Evolutionary conservation across 2,888 invertebrate species (phyloP), one percentile per base, ranked within the genome.

Genomic region (Colostygia pectinataria): DNA sequence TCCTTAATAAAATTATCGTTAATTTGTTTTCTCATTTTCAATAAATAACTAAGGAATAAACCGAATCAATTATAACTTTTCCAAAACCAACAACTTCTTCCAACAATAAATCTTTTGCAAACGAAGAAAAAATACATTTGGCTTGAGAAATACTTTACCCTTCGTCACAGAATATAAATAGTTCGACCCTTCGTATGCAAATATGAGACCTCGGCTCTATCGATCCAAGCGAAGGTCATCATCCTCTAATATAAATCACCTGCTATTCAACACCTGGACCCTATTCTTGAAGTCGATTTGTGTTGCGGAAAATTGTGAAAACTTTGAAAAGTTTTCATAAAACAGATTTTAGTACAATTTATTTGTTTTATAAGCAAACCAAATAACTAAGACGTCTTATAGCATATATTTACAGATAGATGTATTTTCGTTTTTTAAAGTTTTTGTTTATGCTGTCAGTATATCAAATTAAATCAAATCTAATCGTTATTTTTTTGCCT

Each of bases 201-300:
- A 51, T 48, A 53, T 20, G 33, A 15, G 34, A 44, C 48, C 49
- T 52, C 28, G 15, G 42, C 46, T 39, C 42, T 42, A 52, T 52
- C 50, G 39, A 42, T 24, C 12, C 33, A 25, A n/a, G 24, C 23
- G 36, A 46, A 51, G 55, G 55, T 55, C 59, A 57, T 52, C 55
- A 36, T 51, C 44, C 54, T 37, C 13, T 44, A 41, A 39, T 49
- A 59, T 57, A 53, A 56, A 59, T 59, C 59, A 57, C 46, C 52
- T 50, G 50, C 37, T 46, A 53, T 55, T 46, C 39, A 48, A 53
- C 53, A 57, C 47, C 52, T 49, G 53, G 50, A 24, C 31, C 37
- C 20, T 45, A 45, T 51, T 45, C 40, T 41, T 14, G 23, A 45
- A 13, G 39, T 10, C 10, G 23, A 7, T 9, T 12, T 15, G 12